Conservation (phyloP, 37 sponge, comb jelly and placozoan genomes). For the Eunapius fragilis region DNA sequence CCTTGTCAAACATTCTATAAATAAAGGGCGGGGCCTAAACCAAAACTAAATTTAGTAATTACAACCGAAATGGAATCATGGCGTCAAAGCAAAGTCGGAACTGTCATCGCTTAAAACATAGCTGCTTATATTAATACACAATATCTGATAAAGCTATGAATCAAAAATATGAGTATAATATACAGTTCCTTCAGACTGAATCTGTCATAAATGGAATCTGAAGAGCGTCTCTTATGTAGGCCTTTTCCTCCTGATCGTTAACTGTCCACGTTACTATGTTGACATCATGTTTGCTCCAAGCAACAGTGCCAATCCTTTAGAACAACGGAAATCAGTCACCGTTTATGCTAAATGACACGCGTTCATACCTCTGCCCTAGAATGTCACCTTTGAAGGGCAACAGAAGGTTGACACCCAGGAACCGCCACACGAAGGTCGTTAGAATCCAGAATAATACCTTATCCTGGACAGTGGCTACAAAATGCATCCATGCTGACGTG, state of each 20-base stretch:
- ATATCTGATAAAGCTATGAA: not conserved
- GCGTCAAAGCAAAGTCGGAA: too few species aligned
- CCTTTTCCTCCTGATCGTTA: slow-evolving; percentile 40
- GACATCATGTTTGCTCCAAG: slow-evolving; percentile 14
- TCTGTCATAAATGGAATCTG: slow-evolving; percentile 50
- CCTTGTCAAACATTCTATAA: not conserved
- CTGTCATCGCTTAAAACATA: not conserved
- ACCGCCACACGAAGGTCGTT: slow-evolving; percentile 14
- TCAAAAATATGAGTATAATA: not conserved
- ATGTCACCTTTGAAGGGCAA: slow-evolving; percentile 5
- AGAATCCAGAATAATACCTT: not conserved
- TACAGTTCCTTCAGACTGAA: not conserved
- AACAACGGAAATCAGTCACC: too few species aligned
- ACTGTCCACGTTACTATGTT: slow-evolving; percentile 48
- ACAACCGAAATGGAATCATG: too few species aligned
- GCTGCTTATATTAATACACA: too few species aligned
- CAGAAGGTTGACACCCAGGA: slow-evolving; percentile 32
- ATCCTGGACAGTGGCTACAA: not conserved
- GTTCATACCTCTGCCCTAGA: not conserved
- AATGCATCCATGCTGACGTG: slow-evolving; percentile 8
- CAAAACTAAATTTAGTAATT: too few species aligned
- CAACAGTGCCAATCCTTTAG: not conserved
- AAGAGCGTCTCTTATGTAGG: not conserved
- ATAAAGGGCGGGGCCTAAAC: too few species aligned
- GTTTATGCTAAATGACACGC: not conserved